A percentile compares a stretch with the other conserved stretches of the same genome.
Evolutionary conservation across 2,797 vertebrate species (phyloP).

Genomic region (Danio tinwini): DNA sequence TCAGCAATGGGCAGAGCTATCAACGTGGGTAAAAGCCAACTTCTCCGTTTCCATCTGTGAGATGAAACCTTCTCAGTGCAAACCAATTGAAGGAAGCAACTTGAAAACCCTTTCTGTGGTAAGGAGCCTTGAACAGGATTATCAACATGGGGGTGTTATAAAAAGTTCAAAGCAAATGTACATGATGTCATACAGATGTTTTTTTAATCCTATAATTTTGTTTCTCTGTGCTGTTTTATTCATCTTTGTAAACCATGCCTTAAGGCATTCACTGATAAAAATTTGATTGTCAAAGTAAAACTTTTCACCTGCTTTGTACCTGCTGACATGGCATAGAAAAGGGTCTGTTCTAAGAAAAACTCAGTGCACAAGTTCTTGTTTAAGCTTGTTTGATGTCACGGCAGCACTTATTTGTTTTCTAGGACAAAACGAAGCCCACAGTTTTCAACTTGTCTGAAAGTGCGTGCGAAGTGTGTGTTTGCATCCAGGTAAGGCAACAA

Average conservation of each 20-base stretch:
- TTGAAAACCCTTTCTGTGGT: constrained; percentile 39
- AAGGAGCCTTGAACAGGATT: background rate
- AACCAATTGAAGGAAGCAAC: constrained; percentile 10
- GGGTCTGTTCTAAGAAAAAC: background rate
- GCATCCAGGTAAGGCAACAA: constrained; percentile 53
- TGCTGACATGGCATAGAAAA: constrained; percentile 4
- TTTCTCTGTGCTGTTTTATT: background rate
- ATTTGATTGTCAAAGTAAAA: constrained; percentile 6
- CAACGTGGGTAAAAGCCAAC: constrained; percentile 48
- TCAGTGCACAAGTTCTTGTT: background rate
- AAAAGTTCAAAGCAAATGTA: background rate
- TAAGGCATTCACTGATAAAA: background rate
- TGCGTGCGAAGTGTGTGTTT: constrained; percentile 44
- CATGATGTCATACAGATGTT: background rate
- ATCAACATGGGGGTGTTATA: constrained; percentile 4
- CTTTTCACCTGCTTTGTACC: background rate
- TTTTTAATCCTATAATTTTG: background rate
- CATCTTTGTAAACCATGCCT: background rate
- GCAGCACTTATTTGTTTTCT: constrained; percentile 28
- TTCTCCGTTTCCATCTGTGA: constrained; percentile 49
- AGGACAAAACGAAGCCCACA: constrained; percentile 49
- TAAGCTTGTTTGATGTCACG: constrained; percentile 33
- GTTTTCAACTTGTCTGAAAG: constrained; percentile 48
- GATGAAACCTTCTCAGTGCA: constrained; percentile 38
- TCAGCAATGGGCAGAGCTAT: constrained; percentile 46